These are phyloP conservation scores for Galerucella calmariensis DNA, from an alignment of 2,888 invertebrate species.

Conservation along the genomic window DNA sequence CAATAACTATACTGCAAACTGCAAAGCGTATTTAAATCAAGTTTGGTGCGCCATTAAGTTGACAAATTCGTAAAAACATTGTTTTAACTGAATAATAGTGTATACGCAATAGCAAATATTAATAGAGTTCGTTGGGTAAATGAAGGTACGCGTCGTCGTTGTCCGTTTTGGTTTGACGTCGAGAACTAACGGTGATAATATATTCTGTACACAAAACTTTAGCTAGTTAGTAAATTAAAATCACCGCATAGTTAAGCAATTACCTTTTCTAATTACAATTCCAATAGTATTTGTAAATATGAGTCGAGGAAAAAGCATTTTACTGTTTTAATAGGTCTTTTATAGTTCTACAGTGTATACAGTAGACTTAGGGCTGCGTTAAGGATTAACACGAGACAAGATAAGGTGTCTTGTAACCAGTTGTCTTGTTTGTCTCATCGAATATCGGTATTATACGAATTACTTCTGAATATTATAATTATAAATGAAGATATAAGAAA, in stretches of 20 bases:
- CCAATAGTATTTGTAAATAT: too few relatives aligned
- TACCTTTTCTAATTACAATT: too few relatives aligned
- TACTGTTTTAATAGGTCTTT: too few relatives aligned
- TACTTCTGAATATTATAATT: too few relatives aligned
- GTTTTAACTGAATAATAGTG: conserved; percentile 32
- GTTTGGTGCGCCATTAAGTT: conserved; percentile 38
- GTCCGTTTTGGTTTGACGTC: neutral
- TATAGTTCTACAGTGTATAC: too few relatives aligned
- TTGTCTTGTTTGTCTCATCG: too few relatives aligned
- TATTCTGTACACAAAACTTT: neutral
- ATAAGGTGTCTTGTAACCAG: too few relatives aligned
- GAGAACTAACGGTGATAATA: conserved; percentile 8
- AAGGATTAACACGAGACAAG: too few relatives aligned
- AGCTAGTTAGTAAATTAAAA: neutral
- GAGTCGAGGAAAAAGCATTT: too few relatives aligned
- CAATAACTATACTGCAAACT: conserved; percentile 18
- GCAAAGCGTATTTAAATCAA: conserved; percentile 40
- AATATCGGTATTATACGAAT: too few relatives aligned
- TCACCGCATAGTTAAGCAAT: neutral
- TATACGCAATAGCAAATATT: conserved; percentile 35
- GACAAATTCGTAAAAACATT: conserved; percentile 42
- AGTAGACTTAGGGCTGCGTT: too few relatives aligned
- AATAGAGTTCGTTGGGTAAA: conserved; percentile 27
- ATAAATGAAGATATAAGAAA: too few relatives aligned
- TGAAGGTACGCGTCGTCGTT: neutral